These are phyloP conservation scores for Acromyrmex charruanus DNA, from an alignment of 1,140 invertebrate genomes.

Conservation along the genomic window DNA sequence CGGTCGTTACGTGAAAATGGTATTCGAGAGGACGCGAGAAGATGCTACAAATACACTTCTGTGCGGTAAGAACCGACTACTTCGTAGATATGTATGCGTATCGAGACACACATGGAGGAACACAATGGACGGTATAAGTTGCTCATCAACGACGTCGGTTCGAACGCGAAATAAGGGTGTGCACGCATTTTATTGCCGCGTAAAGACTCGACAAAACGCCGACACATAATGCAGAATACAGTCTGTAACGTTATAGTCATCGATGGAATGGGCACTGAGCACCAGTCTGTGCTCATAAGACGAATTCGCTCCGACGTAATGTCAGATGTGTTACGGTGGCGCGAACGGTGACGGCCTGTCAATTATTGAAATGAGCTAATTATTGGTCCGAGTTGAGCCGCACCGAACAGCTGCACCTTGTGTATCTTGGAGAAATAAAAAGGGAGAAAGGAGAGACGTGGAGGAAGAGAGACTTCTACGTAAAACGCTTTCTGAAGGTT, in stretches of 20 bases:
- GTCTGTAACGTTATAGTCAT: constrained; percentile 38
- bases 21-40: constrained; percentile 73
- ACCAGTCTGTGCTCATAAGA: background rate
- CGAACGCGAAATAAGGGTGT: constrained; percentile 68
- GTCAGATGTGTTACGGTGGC: constrained; percentile 82
- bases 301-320: constrained; percentile 55
- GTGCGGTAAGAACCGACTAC: background rate
- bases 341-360: constrained; percentile 78
- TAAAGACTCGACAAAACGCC: constrained; percentile 77
- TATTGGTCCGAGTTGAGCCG: constrained; percentile 76
- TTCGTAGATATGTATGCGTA: background rate
- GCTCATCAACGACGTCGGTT: constrained; percentile 48
- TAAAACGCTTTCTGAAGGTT: background rate
- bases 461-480: constrained; percentile 14
- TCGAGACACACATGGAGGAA: constrained; percentile 58
- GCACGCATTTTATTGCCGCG: constrained; percentile 82
- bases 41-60: constrained; percentile 2
- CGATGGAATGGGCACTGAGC: constrained; percentile 41
- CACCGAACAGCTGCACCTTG: constrained; percentile 75
- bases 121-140: constrained; percentile 75
- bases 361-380: constrained; percentile 87
- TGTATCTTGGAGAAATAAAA: constrained; percentile 17
- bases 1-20: constrained; percentile 78
- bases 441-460: background rate
- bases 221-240: constrained; percentile 68